Base-by-base conservation (phyloP, 1,140 invertebrate species). In the Drosophila busckii region DNA sequence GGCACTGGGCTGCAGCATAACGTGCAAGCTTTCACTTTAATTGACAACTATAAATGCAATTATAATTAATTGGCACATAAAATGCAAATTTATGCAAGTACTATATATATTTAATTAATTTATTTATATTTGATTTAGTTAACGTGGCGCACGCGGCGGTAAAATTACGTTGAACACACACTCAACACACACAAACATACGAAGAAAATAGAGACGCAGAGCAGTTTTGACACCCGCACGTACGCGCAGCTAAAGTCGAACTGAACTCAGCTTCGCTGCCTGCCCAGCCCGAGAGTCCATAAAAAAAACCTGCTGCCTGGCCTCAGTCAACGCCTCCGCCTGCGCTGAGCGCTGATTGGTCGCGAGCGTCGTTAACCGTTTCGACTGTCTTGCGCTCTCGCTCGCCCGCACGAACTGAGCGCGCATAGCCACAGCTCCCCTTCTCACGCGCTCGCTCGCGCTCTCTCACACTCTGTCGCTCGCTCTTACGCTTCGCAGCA, bases 151-250 rank as follows among this genome's bases (percentile, higher is more conserved):
- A 22, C 53, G 60, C 60, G 38, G 49, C 45, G 44, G 38, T 40
- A 45, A 20, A 37, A 49, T 8, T 20, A 31, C 8, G 20, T 40
- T 46, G 4, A 49, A 34, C 40, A 20, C 8, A 48, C 22, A 25
- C 22, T 25, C 28, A n/a, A n/a, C n/a, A n/a, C n/a, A n/a, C n/a
- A n/a, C n/a, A n/a, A n/a, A n/a, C n/a, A n/a, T n/a, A n/a, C n/a
- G n/a, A n/a, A n/a, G n/a, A n/a, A n/a, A n/a, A n/a, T n/a, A n/a
- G n/a, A n/a, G n/a, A n/a, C n/a, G n/a, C n/a, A n/a, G n/a, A n/a
- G n/a, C n/a, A n/a, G n/a, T n/a, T n/a, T n/a, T 42, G 40, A 46
- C 80, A 84, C 62, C 80, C 80, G 80, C 69, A 80, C 80, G 69
- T 67, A 65, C 71, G 65, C 80, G 66, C 66, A 58, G 70, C 63